Evolutionary conservation across 2,888 invertebrate species (phyloP).

Genomic region (Girardia tigrina): DNA sequence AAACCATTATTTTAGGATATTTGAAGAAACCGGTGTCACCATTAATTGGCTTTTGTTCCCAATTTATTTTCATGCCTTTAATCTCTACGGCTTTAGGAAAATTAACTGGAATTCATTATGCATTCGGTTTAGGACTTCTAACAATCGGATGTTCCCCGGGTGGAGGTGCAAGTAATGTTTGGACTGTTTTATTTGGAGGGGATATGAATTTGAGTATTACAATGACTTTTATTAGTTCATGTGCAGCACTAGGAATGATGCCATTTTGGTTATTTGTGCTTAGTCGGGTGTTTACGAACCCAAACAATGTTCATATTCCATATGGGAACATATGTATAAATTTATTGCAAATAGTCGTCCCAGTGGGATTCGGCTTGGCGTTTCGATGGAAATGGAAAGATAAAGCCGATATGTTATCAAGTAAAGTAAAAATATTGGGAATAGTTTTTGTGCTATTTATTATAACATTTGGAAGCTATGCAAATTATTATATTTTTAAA

Average conservation of each 20-base stretch:
- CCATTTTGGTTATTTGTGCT: conserved; percentile 50
- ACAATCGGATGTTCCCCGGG: conserved; percentile 38
- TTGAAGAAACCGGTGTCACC: conserved; percentile 37
- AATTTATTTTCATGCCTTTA: conserved; percentile 37
- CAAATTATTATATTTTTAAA: conserved; percentile 46
- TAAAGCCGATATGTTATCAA: conserved; percentile 40
- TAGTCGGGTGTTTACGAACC: conserved; percentile 42
- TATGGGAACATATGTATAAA: conserved; percentile 44
- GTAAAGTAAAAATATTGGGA: conserved; percentile 43
- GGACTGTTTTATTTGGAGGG: conserved; percentile 37
- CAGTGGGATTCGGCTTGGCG: conserved; percentile 46
- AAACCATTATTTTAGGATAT: conserved; percentile 23
- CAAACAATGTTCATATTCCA: conserved; percentile 41
- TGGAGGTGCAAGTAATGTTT: conserved; percentile 38
- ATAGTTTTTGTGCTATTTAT: conserved; percentile 45
- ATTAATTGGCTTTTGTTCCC: conserved; percentile 37
- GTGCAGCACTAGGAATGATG: conserved; percentile 47
- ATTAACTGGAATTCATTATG: background rate
- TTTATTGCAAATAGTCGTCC: conserved; percentile 44
- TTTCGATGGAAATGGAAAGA: conserved; percentile 41
- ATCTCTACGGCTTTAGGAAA: conserved; percentile 31
- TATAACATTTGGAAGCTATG: conserved; percentile 42
- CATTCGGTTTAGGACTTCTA: conserved; percentile 38
- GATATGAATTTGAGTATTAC: conserved; percentile 38
- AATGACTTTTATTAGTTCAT: conserved; percentile 38